Percentiles rank a stretch among this genome's conserved stretches.
Conservation (phyloP, 2,113 vertebrate genomes). For the Fregata magnificens region DNA sequence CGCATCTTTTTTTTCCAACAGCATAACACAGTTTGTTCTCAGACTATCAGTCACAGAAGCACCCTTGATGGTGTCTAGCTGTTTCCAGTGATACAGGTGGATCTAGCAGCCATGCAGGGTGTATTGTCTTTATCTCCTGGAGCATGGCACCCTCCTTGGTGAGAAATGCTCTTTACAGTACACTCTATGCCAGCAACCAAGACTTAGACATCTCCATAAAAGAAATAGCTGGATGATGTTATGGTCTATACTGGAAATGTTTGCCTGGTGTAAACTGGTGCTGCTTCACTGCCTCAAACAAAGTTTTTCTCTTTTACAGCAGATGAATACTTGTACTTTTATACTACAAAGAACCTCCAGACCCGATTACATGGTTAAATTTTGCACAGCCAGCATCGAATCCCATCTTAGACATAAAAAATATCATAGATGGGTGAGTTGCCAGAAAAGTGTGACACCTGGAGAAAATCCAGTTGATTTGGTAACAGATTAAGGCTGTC, state of each 20-base stretch:
- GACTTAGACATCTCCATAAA: neutral
- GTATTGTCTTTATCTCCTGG: neutral
- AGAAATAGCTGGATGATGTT: neutral
- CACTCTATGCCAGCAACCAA: neutral
- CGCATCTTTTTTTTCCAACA: neutral
- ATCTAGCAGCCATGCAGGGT: neutral
- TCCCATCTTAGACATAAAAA: neutral
- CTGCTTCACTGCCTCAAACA: neutral
- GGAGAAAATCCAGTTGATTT: neutral
- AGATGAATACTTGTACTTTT: neutral
- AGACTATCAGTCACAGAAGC: neutral
- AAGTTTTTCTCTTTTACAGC: neutral
- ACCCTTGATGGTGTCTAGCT: neutral
- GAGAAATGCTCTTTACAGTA: neutral
- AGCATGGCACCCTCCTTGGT: neutral
- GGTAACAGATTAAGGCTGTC: neutral
- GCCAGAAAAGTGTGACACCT: neutral
- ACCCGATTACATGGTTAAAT: accelerated
- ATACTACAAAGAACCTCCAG: neutral
- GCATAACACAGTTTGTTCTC: neutral
- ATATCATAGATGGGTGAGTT: neutral
- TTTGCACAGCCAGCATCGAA: neutral
- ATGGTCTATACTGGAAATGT: neutral
- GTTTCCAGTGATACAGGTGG: neutral
- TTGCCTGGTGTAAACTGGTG: neutral